Evolutionary conservation across 2,113 vertebrate species (phyloP), one percentile per base, ranked within the genome.

Genomic region (Euleptes europaea): DNA sequence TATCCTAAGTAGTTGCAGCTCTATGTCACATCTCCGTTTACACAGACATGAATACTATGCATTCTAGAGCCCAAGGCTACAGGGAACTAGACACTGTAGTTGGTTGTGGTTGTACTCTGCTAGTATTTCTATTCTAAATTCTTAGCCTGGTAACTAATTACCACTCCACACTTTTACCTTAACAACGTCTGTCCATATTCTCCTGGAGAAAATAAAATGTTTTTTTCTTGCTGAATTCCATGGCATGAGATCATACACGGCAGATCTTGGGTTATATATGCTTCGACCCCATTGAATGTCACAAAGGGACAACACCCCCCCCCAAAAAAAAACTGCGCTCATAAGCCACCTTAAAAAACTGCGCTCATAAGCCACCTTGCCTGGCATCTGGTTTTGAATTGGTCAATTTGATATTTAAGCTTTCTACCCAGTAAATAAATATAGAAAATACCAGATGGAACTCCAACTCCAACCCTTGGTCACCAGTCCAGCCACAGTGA

Each of bases 21-120:
- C 35, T 70, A 84, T 70, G 84, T 88, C 72, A 51, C 19, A 67
- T 44, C 63, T 72, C 60, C 0, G 0, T 26, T 70, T 69, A 47
- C 31, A 72, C 86, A 57, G 12, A 47, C 63, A 65, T 47, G 23
- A 86, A 19, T 1, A 54, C 0, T 35, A 33, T 3, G 31, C 51
- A 89, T 82, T 71, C 86, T 6, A 28, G 66, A 80, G 80, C 79
- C 83, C 60, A 85, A 80, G 63, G 1, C 31, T 80, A 78, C 26
- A 88, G 40, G 35, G 69, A 19, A 70, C 74, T 31, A 66, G 78
- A 79, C 35, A 57, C 2, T 57, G 17, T 33, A 57, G 33, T 77
- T 57, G 49, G n/a, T 4, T 33, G 73, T 33, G 73, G 31, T 17
- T 51, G 44, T 17, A 51, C 44, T 75, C 73, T n/a, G 15, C 6